Evolutionary conservation across 23 tunicate genomes (phyloP).

Genomic region (Styela clava): DNA sequence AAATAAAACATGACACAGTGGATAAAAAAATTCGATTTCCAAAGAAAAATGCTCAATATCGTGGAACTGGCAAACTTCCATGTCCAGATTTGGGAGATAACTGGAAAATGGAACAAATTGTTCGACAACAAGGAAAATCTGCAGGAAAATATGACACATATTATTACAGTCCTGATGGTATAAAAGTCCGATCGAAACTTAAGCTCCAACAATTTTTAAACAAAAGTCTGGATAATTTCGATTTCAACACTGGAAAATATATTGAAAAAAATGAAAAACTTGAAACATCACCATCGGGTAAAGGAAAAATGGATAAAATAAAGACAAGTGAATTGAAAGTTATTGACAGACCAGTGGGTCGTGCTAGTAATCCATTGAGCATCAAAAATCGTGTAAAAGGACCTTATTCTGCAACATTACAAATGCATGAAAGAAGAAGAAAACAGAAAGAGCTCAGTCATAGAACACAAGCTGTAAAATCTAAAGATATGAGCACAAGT

Average conservation of each 20-base stretch:
- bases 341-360: not conserved
- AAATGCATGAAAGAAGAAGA: not conserved
- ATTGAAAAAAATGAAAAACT: constrained; percentile 1
- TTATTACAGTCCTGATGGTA: constrained; percentile 59
- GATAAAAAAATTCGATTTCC: not conserved
- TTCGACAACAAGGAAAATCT: constrained; percentile 64
- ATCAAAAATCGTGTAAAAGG: not conserved
- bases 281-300: not conserved
- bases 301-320: not conserved
- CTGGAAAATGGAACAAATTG: constrained; percentile 76
- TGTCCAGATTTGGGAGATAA: constrained; percentile 64
- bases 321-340: constrained; percentile 12
- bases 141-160: constrained; percentile 77
- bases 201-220: constrained; percentile 21
- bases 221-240: constrained; percentile 29
- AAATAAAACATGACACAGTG: not conserved
- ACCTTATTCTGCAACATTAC: not conserved
- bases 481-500: not conserved
- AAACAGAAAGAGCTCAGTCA: not conserved
- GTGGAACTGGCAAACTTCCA: constrained; percentile 65
- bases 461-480: too few species aligned
- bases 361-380: not conserved
- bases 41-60: constrained; percentile 23
- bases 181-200: constrained; percentile 47
- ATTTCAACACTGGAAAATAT: constrained; percentile 55